Evolutionary conservation across 2,113 vertebrate genomes (phyloP).

Genomic region (Sylvietta virens): DNA sequence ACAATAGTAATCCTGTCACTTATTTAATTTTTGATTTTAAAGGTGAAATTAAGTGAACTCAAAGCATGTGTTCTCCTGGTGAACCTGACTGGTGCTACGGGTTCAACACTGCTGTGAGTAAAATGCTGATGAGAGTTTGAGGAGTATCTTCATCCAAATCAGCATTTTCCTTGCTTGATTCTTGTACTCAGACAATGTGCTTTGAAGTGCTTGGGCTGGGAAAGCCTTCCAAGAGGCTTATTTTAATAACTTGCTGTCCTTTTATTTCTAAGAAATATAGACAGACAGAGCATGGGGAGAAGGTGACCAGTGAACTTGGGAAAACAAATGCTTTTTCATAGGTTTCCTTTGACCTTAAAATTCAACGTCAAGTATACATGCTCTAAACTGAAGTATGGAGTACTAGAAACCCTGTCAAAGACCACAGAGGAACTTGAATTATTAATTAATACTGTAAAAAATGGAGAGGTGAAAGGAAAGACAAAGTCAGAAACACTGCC

Average conservation of each 20-base stretch:
- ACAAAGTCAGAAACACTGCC: background rate
- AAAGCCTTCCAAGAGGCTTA: background rate
- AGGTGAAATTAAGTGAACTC: background rate
- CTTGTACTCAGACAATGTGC: background rate
- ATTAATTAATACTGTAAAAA: background rate
- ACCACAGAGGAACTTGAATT: background rate
- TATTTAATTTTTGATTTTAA: background rate
- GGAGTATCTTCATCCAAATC: background rate
- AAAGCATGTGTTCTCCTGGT: background rate
- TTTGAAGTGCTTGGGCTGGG: background rate
- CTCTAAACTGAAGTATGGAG: background rate
- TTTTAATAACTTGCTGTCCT: background rate
- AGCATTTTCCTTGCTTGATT: background rate
- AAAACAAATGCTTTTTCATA: background rate
- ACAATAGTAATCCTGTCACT: background rate
- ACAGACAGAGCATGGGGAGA: background rate
- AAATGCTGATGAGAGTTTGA: background rate
- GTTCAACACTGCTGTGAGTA: background rate
- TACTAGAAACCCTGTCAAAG: background rate
- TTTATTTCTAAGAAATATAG: background rate
- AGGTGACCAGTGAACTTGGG: background rate
- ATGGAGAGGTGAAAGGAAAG: background rate
- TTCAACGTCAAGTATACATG: background rate
- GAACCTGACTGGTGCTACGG: fast-evolving
- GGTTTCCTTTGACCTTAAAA: background rate